Evolutionary conservation across 2,888 invertebrate genomes (phyloP), one percentile per base, ranked within the genome.

Genomic region (Caenorhabditis macrosperma): DNA sequence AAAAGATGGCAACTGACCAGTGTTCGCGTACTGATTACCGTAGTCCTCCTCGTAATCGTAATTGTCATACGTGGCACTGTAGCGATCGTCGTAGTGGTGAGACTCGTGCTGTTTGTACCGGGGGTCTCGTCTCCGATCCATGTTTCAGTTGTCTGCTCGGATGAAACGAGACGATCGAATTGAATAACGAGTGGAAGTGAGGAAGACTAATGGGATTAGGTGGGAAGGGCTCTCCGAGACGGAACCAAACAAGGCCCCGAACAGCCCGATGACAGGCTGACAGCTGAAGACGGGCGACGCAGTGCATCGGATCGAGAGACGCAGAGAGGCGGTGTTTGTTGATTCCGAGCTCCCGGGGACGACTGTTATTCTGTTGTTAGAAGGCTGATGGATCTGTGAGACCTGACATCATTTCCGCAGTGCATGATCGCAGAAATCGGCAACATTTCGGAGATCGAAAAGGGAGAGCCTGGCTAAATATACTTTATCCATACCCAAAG

Each of bases 11-110:
- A 20, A 60, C 57, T 61, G 30, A 63, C 68, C 78, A 4, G 68
- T 59, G 17, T 72, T 74, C 4, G 78, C 67, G 30, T 79, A 72
- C 48, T 74, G 66, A 71, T 76, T 76, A 57, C 76, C 71, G 59
- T 76, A 76, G 44, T 80, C 80, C 38, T 80, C 75, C 24, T 80
- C 71, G 35, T 75, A 71, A 35, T 80, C 75, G 35, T 71, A 80
- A 26, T 80, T 75, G 30, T 75, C 80, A 30, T 75, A 76, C 12
- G 59, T 74, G 26, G 54, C 33, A 35, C 63, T 71, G 30, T 78
- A 72, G 0, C 68, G n/a, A 15, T 74, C 72, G 33, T 72, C 68
- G 30, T 78, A 77, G 64, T 71, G 69, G 57, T 68, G 50, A n/a
- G n/a, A 5, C 48, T 61, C 61, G 41, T 76, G 76, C 38, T 60